These are phyloP conservation scores for Lutraria lutraria DNA, from an alignment of 2,888 invertebrate species.

Conservation along the genomic window DNA sequence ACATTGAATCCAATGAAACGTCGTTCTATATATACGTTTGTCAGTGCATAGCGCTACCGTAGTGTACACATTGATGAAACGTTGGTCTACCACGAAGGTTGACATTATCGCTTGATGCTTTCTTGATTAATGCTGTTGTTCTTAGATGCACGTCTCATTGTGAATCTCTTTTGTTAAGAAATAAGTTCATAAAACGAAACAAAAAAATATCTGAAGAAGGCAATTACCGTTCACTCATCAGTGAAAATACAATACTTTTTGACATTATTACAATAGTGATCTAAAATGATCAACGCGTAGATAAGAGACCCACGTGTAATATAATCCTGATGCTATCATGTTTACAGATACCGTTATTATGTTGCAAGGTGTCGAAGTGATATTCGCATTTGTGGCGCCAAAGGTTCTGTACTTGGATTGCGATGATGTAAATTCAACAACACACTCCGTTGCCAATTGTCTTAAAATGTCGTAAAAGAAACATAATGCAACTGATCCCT, in stretches of 20 bases:
- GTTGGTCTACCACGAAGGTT: too few species aligned
- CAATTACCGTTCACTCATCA: not conserved
- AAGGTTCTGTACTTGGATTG: not conserved
- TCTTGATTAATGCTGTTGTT: too few species aligned
- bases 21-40: too few species aligned
- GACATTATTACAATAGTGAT: not conserved
- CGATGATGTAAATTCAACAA: not conserved
- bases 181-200: too few species aligned
- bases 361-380: not conserved
- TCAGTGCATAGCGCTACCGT: too few species aligned
- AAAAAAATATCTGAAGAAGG: too few species aligned
- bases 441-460: not conserved
- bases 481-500: not conserved
- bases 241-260: not conserved
- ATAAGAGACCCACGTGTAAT: not conserved
- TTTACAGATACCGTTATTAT: not conserved
- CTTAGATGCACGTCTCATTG: too few species aligned
- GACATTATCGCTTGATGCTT: too few species aligned
- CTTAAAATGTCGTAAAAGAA: slow-evolving; percentile 6
- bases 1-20: too few species aligned
- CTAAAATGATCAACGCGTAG: not conserved
- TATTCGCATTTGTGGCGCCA: slow-evolving; percentile 6
- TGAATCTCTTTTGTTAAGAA: too few species aligned
- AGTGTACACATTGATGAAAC: too few species aligned
- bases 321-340: not conserved